Base-by-base conservation (phyloP, 2,888 invertebrate genomes). In the Dasypogon diadema region DNA sequence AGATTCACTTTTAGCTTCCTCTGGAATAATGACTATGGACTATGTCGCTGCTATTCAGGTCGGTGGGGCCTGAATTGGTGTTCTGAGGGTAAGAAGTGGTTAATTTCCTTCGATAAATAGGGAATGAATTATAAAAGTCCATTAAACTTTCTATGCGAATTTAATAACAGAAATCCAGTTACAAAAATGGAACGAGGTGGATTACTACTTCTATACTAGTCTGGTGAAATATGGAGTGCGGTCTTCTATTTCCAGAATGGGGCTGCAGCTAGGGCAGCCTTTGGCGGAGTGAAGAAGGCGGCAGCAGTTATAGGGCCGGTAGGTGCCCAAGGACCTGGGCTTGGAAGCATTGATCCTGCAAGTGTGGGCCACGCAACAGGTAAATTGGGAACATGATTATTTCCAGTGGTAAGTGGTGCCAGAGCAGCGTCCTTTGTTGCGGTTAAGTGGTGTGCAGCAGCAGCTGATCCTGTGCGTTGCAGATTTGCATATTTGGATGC, bases 401-500 rank as follows among this genome's bases (percentile, higher is more conserved):
- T 82, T 34, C 84, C 84, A 3, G 82, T 82, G 0, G 82, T 83
- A 1, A 87, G 87, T 79, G 85, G 80, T 78, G 81, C 72, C 1
- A 90, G 85, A 0, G 89, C 89, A 0, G 89, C 88, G 3, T 90
- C 90, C 58, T 90, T 90, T 1, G 90, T 88, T 0, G 89, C 87
- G 1, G 89, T 88, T 0, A 89, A 87, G 80, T 90, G 90, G 79
- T 90, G 89, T 0, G 89, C 88, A 0, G 89, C 88, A 0, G 89
- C 85, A 1, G 87, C 87, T 37, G 87, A 85, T 1, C 89, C 89
- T 0, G 90, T 90, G 70, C 90, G 88, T 65, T 90, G 89, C 30
- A 90, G 86, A 73, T 90, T 90, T 5, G 91, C 90, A 60, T 90
- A 84, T 81, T 90, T 90, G 46, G 89, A 83, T 0, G 90, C 88